Evolutionary conservation across 2,113 vertebrate genomes (phyloP).

Genomic region (Sphaerodactylus townsendi): DNA sequence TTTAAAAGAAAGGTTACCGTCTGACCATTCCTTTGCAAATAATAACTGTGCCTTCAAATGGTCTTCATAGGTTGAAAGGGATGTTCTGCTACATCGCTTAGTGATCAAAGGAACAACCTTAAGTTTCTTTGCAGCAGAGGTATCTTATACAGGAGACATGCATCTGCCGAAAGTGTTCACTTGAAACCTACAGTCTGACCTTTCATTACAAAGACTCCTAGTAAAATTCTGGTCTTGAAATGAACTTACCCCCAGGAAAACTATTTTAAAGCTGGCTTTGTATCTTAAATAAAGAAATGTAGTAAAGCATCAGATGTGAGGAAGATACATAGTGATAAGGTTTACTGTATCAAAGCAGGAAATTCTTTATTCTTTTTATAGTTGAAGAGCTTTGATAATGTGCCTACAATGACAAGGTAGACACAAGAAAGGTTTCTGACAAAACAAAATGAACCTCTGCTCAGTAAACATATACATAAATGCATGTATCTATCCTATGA

Average conservation of each 20-base stretch:
- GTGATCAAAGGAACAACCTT: not conserved
- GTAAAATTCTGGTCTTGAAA: not conserved
- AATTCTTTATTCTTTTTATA: slow-evolving; percentile 18
- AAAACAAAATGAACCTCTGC: slow-evolving; percentile 6
- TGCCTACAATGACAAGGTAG: not conserved
- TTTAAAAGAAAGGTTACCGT: slow-evolving; percentile 45
- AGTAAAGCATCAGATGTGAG: slow-evolving; percentile 21
- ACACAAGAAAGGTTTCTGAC: not conserved
- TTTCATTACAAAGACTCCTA: not conserved
- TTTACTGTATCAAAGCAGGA: not conserved
- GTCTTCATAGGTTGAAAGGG: not conserved
- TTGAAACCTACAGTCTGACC: slow-evolving; percentile 1
- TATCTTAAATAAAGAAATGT: slow-evolving; percentile 5
- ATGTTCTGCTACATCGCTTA: slow-evolving; percentile 4
- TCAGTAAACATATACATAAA: not conserved
- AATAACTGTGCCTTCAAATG: slow-evolving; percentile 56
- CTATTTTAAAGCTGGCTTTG: not conserved
- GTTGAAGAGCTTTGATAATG: slow-evolving; percentile 5
- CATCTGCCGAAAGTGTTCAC: not conserved
- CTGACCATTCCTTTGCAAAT: slow-evolving; percentile 42
- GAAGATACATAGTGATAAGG: not conserved
- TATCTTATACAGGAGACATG: not conserved
- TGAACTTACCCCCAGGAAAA: not conserved
- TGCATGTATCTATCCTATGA: not conserved
- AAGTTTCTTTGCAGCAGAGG: not conserved